Evolutionary conservation across 1,140 invertebrate genomes (phyloP), one percentile per base, ranked within the genome.

Genomic region (Euborellia annulipes): DNA sequence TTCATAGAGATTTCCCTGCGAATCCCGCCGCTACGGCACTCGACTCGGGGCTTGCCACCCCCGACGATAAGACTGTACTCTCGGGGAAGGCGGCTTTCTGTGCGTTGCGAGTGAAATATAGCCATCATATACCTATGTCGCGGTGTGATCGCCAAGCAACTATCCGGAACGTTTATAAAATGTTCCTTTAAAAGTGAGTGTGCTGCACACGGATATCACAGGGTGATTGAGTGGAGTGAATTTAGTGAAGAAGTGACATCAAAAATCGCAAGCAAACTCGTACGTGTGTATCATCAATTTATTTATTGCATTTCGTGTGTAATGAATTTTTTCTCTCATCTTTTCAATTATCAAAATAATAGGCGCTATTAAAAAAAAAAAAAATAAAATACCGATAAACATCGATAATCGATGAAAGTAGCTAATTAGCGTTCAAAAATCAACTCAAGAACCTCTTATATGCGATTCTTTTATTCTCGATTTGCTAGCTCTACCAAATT

Each of bases 31-130:
- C 4, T 19, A 17, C 34, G 13, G 30, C 23, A 2, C 42, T 49
- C 2, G 52, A 53, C 49, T 49, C 49, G 14, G 52, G 52, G 11
- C 46, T 53, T 36, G 42, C 50, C 16, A 50, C 45, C 13, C 49
- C 49, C 7, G 45, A 47, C 22, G 45, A 47, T 38, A 47, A 47
- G 38, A 41, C 37, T 17, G 23, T 41, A 21, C 39, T 47, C 3
- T 47, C 45, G 41, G 45, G 45, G 41, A 36, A 45, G 34, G 7
- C 14, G 7, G n/a, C 16, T n/a, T 39, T 20, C 19, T 20, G 19
- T 39, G 16, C 37, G 16, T 39, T 39, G 19, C 4, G 19, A n/a
- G 37, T 39, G 4, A 16, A 39, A 9, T 39, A 16, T 16, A 17
- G 37, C n/a, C 16, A 20, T 39, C 19, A 17, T 9, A 17, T 39